phyloP scores from a whole-genome alignment of 2,888 invertebrate species.

The Rhimphoctona megacephalus region DNA sequence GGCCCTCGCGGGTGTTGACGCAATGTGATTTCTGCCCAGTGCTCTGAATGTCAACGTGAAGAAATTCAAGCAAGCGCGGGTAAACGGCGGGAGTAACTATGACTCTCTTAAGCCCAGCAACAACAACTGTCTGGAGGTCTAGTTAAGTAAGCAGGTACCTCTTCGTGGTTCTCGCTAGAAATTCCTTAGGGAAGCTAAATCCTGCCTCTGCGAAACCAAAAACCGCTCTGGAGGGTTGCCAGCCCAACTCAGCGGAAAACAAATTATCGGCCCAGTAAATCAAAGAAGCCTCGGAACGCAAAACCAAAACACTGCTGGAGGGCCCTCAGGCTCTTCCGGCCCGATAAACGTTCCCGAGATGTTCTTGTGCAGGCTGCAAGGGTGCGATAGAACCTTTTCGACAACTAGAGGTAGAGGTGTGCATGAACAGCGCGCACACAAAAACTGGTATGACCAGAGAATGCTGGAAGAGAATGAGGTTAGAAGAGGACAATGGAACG shows the following conservation, averaged over 20 bases:
- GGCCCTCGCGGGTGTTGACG: no score
- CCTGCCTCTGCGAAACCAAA: constrained; percentile 77
- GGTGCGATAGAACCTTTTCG: constrained; percentile 30
- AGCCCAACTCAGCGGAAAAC: constrained; percentile 25
- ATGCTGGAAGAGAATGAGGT: background rate
- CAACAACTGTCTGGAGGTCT: constrained; percentile 67
- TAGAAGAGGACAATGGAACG: constrained; percentile 9
- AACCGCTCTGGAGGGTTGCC: constrained; percentile 29
- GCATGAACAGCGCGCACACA: constrained; percentile 34
- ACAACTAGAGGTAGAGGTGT: constrained; percentile 35
- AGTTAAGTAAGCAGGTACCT: constrained; percentile 69
- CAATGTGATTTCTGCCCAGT: no score
- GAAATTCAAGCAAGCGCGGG: no score
- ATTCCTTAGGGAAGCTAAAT: constrained; percentile 85
- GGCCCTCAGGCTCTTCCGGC: constrained; percentile 30
- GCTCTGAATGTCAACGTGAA: no score
- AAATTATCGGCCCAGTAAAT: constrained; percentile 16
- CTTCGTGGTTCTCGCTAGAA: background rate
- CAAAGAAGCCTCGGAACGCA: constrained; percentile 27
- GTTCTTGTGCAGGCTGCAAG: constrained; percentile 11
- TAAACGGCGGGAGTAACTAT: no score
- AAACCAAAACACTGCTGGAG: constrained; percentile 19
- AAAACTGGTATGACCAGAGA: constrained; percentile 43
- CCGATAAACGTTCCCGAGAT: constrained; percentile 17
- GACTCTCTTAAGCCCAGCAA: constrained; percentile 69